Evolutionary conservation across 2,113 vertebrate genomes (phyloP).

Genomic region (Prionailurus viverrinus): DNA sequence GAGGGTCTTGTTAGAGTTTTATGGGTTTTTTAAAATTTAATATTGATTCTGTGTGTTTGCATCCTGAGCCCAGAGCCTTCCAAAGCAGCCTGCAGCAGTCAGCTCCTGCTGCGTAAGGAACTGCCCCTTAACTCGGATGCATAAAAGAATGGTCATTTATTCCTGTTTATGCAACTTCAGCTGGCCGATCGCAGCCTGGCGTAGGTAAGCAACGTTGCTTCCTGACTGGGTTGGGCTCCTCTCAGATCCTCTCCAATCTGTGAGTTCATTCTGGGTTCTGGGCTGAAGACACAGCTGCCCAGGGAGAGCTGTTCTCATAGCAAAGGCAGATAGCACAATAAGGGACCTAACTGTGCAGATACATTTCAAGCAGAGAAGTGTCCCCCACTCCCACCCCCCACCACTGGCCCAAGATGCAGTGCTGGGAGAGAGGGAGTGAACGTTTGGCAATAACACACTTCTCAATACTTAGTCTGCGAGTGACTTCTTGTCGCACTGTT

Average conservation of each 20-base stretch:
- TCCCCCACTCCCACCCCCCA: fast-evolving
- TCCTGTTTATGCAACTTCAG: fast-evolving
- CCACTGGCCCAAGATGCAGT: not conserved
- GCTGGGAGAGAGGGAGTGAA: fast-evolving
- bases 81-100: not conserved
- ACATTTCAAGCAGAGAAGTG: not conserved
- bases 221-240: fast-evolving
- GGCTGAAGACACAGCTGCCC: not conserved
- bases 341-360: fast-evolving
- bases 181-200: not conserved
- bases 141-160: fast-evolving
- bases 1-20: no score
- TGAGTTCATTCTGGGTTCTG: fast-evolving
- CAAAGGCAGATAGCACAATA: fast-evolving
- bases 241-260: fast-evolving
- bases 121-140: fast-evolving
- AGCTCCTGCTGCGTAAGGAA: not conserved
- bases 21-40: no score
- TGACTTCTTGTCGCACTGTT: no score
- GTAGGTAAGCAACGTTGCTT: fast-evolving
- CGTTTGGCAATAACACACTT: not conserved
- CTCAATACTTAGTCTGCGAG: not conserved
- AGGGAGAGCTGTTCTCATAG: fast-evolving
- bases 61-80: fast-evolving
- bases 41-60: no score